Conservation (phyloP, 2,888 invertebrate species). For the Scaptomyza caliginosa region DNA sequence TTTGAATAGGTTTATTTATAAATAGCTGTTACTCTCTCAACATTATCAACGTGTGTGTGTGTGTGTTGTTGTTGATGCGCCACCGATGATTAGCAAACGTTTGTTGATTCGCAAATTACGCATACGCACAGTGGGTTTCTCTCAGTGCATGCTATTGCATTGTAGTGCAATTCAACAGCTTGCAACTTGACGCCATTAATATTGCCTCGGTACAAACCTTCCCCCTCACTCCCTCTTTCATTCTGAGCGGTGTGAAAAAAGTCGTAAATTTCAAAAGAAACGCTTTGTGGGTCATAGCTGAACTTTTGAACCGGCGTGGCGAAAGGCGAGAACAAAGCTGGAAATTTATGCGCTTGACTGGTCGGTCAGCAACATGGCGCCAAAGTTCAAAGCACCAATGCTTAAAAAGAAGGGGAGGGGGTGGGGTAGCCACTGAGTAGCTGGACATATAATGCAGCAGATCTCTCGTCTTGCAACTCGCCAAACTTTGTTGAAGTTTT, state of each 20-base stretch:
- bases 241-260: slow-evolving; percentile 50
- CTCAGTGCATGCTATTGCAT: slow-evolving; percentile 57
- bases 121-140: slow-evolving; percentile 54
- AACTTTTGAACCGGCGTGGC: slow-evolving; percentile 9
- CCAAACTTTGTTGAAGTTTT: slow-evolving; percentile 15
- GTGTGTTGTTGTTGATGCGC: slow-evolving; percentile 18
- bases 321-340: slow-evolving; percentile 41
- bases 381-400: slow-evolving; percentile 77
- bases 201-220: slow-evolving; percentile 12
- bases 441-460: slow-evolving; percentile 48
- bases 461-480: slow-evolving; percentile 43
- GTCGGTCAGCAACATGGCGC: slow-evolving; percentile 77
- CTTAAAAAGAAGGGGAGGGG: background rate
- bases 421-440: slow-evolving; percentile 54
- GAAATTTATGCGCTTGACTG: slow-evolving; percentile 70
- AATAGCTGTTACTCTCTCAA: slow-evolving; percentile 16
- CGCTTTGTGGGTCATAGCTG: slow-evolving; percentile 78
- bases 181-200: slow-evolving; percentile 46
- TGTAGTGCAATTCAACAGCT: slow-evolving; percentile 71
- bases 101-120: slow-evolving; percentile 48
- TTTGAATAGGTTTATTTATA: slow-evolving; percentile 38
- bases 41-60: background rate
- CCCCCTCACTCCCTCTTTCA: slow-evolving; percentile 38
- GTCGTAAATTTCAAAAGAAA: slow-evolving; percentile 72
- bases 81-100: slow-evolving; percentile 53